Evolutionary conservation across 92 coral and sea anemone genomes (phyloP).

Genomic region (Meandrina meandrites): DNA sequence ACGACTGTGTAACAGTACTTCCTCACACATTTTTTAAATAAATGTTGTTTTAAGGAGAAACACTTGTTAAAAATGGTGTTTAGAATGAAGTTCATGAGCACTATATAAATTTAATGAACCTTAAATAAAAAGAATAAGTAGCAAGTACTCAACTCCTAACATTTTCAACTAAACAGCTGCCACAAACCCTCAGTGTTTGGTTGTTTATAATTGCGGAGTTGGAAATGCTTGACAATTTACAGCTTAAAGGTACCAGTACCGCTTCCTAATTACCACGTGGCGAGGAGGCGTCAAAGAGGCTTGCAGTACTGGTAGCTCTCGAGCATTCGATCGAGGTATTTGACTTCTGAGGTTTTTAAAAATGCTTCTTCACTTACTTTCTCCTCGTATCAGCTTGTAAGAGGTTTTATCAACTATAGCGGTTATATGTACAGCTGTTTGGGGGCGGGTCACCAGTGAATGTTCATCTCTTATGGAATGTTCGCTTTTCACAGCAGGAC

Average conservation of each 20-base stretch:
- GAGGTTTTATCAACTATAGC: not conserved
- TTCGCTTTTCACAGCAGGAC: conserved; percentile 5
- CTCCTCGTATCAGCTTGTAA: not conserved
- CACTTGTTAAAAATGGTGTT: not conserved
- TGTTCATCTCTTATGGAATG: conserved; percentile 5
- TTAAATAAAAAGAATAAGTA: not conserved
- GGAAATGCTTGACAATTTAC: not conserved
- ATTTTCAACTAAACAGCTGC: not conserved
- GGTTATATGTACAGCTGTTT: not conserved
- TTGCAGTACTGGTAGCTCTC: not conserved
- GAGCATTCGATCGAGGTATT: not conserved
- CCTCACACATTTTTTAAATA: not conserved
- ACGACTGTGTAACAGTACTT: not conserved
- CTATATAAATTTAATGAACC: not conserved
- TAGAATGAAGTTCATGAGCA: not conserved
- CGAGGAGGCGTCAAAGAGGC: not conserved
- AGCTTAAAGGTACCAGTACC: conserved; percentile 14
- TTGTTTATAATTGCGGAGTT: not conserved
- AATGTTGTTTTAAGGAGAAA: not conserved
- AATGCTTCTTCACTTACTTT: not conserved
- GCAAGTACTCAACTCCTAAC: not conserved
- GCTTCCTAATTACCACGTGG: conserved; percentile 21
- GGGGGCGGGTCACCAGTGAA: conserved; percentile 8
- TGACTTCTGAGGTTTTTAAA: not conserved
- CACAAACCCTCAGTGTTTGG: not conserved